phyloP scores from a whole-genome alignment of 2,113 vertebrate genomes.

The Thalassoma bifasciatum region DNA sequence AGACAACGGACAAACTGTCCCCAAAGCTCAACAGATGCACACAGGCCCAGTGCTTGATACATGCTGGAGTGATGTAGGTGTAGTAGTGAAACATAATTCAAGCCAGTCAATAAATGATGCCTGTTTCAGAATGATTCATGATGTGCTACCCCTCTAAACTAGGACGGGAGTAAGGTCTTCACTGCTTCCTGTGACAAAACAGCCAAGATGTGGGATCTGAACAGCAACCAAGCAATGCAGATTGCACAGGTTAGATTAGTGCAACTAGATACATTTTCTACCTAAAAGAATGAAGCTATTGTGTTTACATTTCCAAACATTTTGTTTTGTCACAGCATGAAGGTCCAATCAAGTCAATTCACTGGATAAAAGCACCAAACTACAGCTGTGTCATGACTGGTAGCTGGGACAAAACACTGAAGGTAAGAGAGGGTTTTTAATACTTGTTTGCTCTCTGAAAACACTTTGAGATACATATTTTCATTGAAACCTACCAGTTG shows the following conservation, averaged over 20 bases:
- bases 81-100: neutral
- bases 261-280: neutral
- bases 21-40: constrained; percentile 99
- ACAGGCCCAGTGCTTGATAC: constrained; percentile 94
- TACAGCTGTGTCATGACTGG: constrained; percentile 99
- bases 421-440: constrained; percentile 79
- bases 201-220: constrained; percentile 99
- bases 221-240: constrained; percentile 98
- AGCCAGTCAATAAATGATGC: neutral
- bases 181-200: constrained; percentile 99
- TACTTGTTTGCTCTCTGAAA: neutral
- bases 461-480: neutral
- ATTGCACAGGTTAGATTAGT: constrained; percentile 90
- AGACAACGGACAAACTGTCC: constrained; percentile 97
- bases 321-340: constrained; percentile 87
- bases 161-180: constrained; percentile 99
- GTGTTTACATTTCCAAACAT: neutral
- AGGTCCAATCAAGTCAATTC: constrained; percentile 94
- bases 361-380: constrained; percentile 99
- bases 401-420: constrained; percentile 98
- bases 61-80: constrained; percentile 97
- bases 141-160: constrained; percentile 47
- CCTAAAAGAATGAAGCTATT: neutral
- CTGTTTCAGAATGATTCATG: constrained; percentile 18
- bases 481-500: neutral